These are phyloP conservation scores for Mungos mungo DNA, from an alignment of 2,113 vertebrate genomes.

Conservation along the genomic window DNA sequence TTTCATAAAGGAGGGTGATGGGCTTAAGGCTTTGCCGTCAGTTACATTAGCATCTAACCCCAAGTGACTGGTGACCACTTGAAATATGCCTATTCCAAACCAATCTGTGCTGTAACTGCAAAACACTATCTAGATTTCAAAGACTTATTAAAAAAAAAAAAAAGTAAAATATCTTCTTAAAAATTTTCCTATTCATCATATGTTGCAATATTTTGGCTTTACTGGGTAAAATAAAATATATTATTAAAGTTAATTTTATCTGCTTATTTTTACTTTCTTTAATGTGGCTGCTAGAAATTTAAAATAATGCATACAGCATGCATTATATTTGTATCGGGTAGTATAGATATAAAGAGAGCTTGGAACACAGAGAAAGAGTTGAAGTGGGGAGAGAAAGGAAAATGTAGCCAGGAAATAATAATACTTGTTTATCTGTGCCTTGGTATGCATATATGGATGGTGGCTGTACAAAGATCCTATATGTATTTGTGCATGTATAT, in stretches of 20 bases:
- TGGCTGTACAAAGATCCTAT: background rate
- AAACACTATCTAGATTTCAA: background rate
- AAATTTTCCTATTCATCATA: background rate
- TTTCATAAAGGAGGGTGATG: background rate
- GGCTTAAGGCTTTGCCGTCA: background rate
- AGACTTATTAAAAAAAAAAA: background rate
- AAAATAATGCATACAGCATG: background rate
- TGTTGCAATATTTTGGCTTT: background rate
- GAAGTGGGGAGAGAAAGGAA: background rate
- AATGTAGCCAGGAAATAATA: background rate
- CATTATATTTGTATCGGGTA: background rate
- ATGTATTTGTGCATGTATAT: background rate
- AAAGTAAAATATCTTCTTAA: background rate
- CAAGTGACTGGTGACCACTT: background rate
- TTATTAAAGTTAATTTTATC: background rate
- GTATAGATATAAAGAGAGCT: background rate
- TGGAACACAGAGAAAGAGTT: background rate
- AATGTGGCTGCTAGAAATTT: background rate
- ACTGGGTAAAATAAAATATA: background rate
- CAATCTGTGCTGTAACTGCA: background rate
- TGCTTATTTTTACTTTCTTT: slow-evolving; percentile 10
- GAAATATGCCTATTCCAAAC: background rate
- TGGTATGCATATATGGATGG: too few species aligned
- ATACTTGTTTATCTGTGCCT: background rate
- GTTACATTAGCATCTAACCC: background rate